Percentiles rank a stretch among this genome's conserved stretches.
Conservation (phyloP, 2,888 invertebrate genomes). For the Kuschelorhynchus macadamiae region DNA sequence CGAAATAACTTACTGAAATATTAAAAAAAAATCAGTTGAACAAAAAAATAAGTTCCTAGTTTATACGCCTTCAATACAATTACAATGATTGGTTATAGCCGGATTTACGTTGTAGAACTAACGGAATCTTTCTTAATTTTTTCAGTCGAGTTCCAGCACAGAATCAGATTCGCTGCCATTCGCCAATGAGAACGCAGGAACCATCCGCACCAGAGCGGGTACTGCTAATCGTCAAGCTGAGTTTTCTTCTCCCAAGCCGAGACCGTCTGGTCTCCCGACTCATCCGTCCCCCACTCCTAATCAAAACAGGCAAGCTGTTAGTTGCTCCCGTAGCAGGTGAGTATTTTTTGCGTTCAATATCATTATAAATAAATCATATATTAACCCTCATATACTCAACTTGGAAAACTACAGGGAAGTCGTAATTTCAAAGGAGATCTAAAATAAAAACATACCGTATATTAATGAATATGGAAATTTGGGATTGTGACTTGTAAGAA, state of each 20-base stretch:
- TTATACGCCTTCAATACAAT: no score
- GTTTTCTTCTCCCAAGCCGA: conserved; percentile 64
- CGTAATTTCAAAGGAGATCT: no score
- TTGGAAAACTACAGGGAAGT: no score
- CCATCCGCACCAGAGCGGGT: conserved; percentile 88
- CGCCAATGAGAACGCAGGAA: conserved; percentile 98
- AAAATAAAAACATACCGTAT: no score
- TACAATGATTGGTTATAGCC: no score
- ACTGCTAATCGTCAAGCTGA: conserved; percentile 61
- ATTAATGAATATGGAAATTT: no score
- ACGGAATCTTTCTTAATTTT: no score
- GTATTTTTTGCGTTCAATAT: not conserved
- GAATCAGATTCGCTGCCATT: conserved; percentile 97
- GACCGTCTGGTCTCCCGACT: conserved; percentile 63
- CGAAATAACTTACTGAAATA: no score
- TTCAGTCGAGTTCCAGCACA: conserved; percentile 92
- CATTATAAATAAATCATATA: not conserved
- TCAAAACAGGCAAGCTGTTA: conserved; percentile 22
- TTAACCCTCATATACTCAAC: conserved; percentile 50
- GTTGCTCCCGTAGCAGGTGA: conserved; percentile 35
- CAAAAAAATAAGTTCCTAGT: no score
- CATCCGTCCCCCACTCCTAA: conserved; percentile 67
- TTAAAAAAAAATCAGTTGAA: no score
- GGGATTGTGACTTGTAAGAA: no score
- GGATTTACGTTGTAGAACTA: no score